Conservation (phyloP, 2,113 vertebrate species). For the Rallus limicola region DNA sequence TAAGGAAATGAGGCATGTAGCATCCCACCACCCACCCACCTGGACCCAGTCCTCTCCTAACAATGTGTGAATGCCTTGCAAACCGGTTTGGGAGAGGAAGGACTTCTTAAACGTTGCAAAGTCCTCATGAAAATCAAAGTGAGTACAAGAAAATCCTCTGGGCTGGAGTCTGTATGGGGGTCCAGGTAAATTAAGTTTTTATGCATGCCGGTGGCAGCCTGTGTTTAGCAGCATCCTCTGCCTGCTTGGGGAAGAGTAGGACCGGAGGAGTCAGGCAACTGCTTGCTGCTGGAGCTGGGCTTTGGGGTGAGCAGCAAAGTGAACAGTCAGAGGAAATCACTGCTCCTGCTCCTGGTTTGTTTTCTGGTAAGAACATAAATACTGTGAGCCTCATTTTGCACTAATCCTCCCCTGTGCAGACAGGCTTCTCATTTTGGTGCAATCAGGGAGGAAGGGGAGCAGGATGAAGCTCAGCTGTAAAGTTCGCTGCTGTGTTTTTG, state of each 20-base stretch:
- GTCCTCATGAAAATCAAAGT: not conserved
- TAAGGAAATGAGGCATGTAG: slow-evolving; percentile 6
- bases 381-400: not conserved
- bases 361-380: not conserved
- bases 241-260: not conserved
- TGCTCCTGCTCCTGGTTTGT: not conserved
- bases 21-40: slow-evolving; percentile 21
- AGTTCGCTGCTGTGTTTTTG: not conserved
- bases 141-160: not conserved
- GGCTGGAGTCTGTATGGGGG: not conserved
- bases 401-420: not conserved
- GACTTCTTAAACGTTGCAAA: not conserved
- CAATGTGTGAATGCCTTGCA: accelerated
- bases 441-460: not conserved
- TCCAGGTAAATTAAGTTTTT: not conserved
- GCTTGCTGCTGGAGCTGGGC: not conserved
- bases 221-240: accelerated
- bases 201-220: not conserved
- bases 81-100: not conserved
- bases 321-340: not conserved
- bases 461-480: not conserved
- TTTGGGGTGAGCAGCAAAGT: not conserved
- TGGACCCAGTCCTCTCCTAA: not conserved
- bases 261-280: not conserved
- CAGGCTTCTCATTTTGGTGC: not conserved